Evolutionary conservation across 2,113 vertebrate species (phyloP), one percentile per base, ranked within the genome.

Genomic region (Carassius auratus): DNA sequence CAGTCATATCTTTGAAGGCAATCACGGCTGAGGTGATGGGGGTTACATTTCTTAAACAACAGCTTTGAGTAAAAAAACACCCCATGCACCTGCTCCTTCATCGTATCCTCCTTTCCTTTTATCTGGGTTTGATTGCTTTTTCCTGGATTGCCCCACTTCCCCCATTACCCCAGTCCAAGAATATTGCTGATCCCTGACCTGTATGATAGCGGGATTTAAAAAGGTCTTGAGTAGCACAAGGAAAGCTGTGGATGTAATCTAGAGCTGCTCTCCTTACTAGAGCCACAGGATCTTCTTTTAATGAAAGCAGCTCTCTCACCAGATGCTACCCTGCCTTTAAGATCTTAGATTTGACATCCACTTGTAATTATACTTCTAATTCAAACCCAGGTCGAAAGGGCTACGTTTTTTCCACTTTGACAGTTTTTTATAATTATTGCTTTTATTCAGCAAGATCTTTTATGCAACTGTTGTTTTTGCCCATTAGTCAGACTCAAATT

Each of bases 61-160:
- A 83, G 74, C 83, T 85, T 76, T 82, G 83, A 87, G 85, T 77
- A 89, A 87, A 87, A 77, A 86, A 89, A 61, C 45, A 69, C 64
- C 68, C 57, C 55, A 57, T 71, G 76, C 88, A 89, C 86, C 88
- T 89, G 88, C 86, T 84, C 82, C 83, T 62, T 71, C 66, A 77
- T 86, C 30, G n/a, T 57, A 23, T 10, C 76, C 83, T 15, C 17
- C 68, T 71, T 57, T 83, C 79, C 79, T 76, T 87, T 89, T 89
- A 89, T 89, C 86, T 85, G 50, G 38, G 50, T 75, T 85, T 85
- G 88, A 89, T 89, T 89, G 88, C 88, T 89, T 87, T 89, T 76
- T 78, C 76, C 66, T 87, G 73, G 74, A 85, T 76, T 52, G 69
- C 26, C 79, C 83, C 86, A 85, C 83, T 87, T 85, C 86, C 48